These are phyloP conservation scores for Daboia siamensis DNA, from an alignment of 2,113 vertebrate species.

Conservation along the genomic window DNA sequence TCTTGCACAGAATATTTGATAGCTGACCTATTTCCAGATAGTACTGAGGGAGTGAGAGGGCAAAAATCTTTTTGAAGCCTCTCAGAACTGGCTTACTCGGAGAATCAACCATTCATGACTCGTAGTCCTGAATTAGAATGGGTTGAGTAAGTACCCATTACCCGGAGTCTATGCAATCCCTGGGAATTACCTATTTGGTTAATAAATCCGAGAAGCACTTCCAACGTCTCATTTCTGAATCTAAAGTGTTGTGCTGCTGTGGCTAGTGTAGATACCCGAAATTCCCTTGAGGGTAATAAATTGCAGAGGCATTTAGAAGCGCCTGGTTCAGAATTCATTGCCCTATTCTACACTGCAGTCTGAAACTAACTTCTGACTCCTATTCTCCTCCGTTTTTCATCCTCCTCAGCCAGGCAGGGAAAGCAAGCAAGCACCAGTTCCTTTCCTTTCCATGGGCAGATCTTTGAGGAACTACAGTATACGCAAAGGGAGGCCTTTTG, in stretches of 20 bases:
- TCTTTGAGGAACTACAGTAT: not conserved
- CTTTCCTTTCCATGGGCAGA: not conserved
- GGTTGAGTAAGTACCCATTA: not conserved
- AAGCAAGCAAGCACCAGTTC: not conserved
- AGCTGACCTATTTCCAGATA: not conserved
- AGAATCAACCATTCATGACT: not conserved
- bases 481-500: not conserved
- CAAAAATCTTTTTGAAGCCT: not conserved
- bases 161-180: not conserved
- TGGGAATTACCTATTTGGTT: not conserved
- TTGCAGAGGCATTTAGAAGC: not conserved
- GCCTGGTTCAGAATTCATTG: not conserved
- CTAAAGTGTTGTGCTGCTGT: not conserved
- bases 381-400: not conserved
- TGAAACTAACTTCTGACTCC: not conserved
- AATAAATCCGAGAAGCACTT: not conserved
- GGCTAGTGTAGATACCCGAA: not conserved
- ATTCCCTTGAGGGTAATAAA: not conserved
- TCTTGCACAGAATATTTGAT: not conserved
- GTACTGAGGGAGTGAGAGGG: not conserved
- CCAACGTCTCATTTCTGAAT: not conserved
- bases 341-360: not conserved
- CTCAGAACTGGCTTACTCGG: not conserved
- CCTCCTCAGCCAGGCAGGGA: not conserved
- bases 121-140: not conserved